Conservation (phyloP, 2,888 invertebrate species). For the Coecobrya sp. region DNA sequence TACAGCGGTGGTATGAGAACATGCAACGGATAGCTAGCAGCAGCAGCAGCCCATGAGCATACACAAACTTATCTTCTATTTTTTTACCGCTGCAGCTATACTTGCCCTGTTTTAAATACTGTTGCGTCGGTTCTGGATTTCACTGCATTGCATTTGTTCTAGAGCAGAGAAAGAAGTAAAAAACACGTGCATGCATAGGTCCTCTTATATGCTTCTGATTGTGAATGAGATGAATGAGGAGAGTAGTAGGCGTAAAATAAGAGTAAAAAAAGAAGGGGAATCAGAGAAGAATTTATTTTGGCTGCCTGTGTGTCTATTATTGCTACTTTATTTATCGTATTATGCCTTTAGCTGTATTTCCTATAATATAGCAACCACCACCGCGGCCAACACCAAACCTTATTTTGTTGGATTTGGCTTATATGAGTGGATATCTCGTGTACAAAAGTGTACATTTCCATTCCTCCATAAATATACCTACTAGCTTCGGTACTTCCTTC, state of each 20-base stretch:
- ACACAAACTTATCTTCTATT: not conserved
- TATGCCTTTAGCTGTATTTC: conserved; percentile 16
- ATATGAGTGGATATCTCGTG: not conserved
- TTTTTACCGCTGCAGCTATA: not conserved
- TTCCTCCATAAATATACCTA: not conserved
- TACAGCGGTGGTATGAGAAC: not conserved
- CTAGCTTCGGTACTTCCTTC: not conserved
- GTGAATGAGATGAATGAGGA: not conserved
- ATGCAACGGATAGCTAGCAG: not conserved
- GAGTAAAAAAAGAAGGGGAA: not conserved
- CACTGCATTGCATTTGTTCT: not conserved
- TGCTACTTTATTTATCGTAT: conserved; percentile 11
- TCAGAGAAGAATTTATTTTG: not conserved
- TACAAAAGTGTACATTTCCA: not conserved
- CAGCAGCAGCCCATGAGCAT: no score
- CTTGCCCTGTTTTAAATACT: not conserved
- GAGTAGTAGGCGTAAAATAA: conserved; percentile 11
- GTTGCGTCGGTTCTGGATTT: not conserved
- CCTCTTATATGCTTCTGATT: not conserved
- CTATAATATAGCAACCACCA: not conserved
- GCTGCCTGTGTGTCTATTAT: not conserved
- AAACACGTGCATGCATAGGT: not conserved
- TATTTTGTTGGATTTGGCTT: not conserved
- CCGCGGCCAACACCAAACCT: not conserved
- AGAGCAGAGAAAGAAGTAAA: not conserved